These are phyloP conservation scores for Nannospalax galili DNA, from an alignment of 2,113 vertebrate species.

Conservation along the genomic window DNA sequence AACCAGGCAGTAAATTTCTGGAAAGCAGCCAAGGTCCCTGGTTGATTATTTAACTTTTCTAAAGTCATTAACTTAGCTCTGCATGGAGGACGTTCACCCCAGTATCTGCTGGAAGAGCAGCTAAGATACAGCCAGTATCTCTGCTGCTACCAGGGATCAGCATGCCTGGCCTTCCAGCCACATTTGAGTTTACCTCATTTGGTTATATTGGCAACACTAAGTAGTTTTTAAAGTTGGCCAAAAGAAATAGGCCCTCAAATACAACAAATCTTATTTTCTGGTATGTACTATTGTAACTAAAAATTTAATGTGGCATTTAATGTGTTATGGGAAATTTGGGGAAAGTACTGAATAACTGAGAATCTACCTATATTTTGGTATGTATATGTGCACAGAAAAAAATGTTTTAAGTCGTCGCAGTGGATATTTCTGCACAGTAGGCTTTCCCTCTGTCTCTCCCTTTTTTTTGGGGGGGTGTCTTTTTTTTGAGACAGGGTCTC, in stretches of 20 bases:
- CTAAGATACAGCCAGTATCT: not conserved
- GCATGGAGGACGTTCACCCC: not conserved
- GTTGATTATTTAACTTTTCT: constrained; percentile 60
- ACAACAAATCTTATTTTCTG: constrained; percentile 17
- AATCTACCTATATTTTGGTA: not conserved
- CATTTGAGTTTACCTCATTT: not conserved
- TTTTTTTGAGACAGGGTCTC: too few relatives aligned
- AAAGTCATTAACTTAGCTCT: constrained; percentile 52
- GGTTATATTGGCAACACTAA: not conserved
- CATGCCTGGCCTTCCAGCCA: not conserved
- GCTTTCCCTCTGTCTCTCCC: not conserved
- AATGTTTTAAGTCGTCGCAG: not conserved
- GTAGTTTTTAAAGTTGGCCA: not conserved
- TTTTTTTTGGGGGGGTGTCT: too few relatives aligned
- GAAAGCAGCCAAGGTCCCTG: constrained; percentile 48
- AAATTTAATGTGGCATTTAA: not conserved
- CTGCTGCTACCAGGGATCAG: not conserved
- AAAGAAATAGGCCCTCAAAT: not conserved
- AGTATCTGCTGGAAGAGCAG: not conserved
- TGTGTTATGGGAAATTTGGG: not conserved
- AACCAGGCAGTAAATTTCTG: constrained; percentile 43
- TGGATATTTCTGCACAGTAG: not conserved
- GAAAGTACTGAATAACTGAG: not conserved
- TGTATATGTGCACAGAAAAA: not conserved
- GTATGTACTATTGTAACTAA: not conserved